A percentile compares a stretch with the other conserved stretches of the same genome.
Evolutionary conservation across 37 sponge, comb jelly and placozoan species (phyloP).

Genomic region (Hormiphora californensis): DNA sequence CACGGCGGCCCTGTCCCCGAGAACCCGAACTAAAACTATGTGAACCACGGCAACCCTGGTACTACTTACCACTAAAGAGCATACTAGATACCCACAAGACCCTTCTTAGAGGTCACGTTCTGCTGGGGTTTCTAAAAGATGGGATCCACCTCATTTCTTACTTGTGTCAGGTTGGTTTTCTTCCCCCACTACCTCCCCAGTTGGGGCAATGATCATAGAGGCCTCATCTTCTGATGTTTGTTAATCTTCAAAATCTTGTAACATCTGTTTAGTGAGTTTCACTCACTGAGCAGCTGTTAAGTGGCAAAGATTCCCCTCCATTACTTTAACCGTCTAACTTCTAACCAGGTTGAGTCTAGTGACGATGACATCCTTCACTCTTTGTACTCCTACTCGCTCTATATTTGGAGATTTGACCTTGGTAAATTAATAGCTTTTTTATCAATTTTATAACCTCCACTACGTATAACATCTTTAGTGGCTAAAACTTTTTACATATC

Average conservation of each 20-base stretch:
- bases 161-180: slow-evolving; percentile 51
- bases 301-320: no score
- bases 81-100: slow-evolving; percentile 32
- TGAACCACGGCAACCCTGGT: slow-evolving; percentile 37
- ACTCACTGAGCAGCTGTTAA: no score
- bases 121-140: slow-evolving; percentile 42
- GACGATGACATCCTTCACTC: neutral
- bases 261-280: no score
- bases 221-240: no score
- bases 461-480: neutral
- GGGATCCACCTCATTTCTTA: slow-evolving; percentile 44
- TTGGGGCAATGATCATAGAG: no score
- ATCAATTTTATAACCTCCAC: neutral
- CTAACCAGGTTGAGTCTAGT: slow-evolving; percentile 52
- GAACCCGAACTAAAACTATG: neutral
- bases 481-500: no score
- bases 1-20: neutral
- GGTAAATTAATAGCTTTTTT: neutral
- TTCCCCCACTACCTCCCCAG: no score
- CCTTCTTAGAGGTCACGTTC: slow-evolving; percentile 27
- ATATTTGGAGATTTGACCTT: slow-evolving; percentile 38
- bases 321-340: no score
- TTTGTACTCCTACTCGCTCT: slow-evolving; percentile 12
- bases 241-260: no score
- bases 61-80: slow-evolving; percentile 21